A percentile compares a stretch with the other conserved stretches of the same genome.
phyloP scores from a whole-genome alignment of 2,797 vertebrate genomes.

The Eupleurogrammus muticus region DNA sequence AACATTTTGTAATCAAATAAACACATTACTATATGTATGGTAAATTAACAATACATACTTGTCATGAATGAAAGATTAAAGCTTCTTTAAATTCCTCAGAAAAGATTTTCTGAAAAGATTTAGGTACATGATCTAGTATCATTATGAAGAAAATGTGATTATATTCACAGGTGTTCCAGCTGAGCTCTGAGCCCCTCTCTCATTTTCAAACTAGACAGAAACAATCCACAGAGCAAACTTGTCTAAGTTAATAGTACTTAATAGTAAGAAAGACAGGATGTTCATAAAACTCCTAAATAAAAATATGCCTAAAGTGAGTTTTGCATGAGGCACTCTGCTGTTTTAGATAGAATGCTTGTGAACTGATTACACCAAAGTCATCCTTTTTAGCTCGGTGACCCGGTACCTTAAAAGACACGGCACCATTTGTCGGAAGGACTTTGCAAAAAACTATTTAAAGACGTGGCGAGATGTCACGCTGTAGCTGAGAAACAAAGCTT shows the following conservation, averaged over 20 bases:
- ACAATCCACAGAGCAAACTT: slow-evolving; percentile 35
- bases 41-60: no score
- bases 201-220: slow-evolving; percentile 49
- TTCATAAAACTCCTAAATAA: slow-evolving; percentile 9
- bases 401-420: neutral
- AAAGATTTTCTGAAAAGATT: no score
- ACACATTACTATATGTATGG: no score
- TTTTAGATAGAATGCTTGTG: neutral
- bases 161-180: neutral
- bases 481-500: neutral
- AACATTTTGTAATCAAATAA: no score
- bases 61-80: no score
- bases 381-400: neutral
- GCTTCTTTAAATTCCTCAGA: no score
- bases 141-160: no score
- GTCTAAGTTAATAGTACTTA: slow-evolving; percentile 10
- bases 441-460: neutral
- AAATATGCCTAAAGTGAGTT: slow-evolving; percentile 1
- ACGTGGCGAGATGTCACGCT: neutral
- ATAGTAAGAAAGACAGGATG: neutral
- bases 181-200: slow-evolving; percentile 14
- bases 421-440: neutral
- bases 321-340: slow-evolving; percentile 9
- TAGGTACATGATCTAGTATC: no score
- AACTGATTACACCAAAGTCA: slow-evolving; percentile 4